Evolutionary conservation across 1,140 invertebrate species (phyloP).

Genomic region (Helicoverpa armigera): DNA sequence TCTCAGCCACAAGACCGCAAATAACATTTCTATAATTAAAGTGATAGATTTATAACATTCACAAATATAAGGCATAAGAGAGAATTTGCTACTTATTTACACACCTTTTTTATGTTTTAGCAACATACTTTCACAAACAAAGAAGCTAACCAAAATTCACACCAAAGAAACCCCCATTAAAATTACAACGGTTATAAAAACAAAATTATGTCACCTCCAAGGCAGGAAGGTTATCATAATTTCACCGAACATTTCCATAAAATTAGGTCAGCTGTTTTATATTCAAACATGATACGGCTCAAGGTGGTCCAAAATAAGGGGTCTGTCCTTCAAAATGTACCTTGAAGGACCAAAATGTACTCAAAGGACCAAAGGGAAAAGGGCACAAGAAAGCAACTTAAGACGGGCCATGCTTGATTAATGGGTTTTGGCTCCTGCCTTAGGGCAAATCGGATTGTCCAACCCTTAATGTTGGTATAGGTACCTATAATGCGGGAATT

Average conservation of each 20-base stretch:
- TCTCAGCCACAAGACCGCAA: too few relatives aligned
- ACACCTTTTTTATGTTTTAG: too few relatives aligned
- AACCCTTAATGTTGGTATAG: background rate
- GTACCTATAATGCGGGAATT: background rate
- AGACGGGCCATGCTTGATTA: constrained; percentile 49
- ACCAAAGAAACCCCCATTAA: too few relatives aligned
- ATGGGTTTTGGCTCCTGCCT: constrained; percentile 24
- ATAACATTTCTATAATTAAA: too few relatives aligned
- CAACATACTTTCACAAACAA: too few relatives aligned
- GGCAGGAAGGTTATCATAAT: background rate
- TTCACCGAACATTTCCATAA: background rate
- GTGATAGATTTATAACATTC: too few relatives aligned
- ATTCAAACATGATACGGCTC: constrained; percentile 41
- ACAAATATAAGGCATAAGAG: too few relatives aligned
- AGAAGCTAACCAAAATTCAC: too few relatives aligned
- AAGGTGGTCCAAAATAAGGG: constrained; percentile 48
- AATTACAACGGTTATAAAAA: too few relatives aligned
- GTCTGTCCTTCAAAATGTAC: constrained; percentile 49
- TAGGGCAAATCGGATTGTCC: constrained; percentile 1
- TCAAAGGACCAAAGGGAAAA: constrained; percentile 34
- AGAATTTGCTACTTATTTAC: too few relatives aligned
- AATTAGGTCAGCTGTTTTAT: constrained; percentile 38
- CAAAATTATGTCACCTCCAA: background rate
- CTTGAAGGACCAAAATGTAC: background rate
- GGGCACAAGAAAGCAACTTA: constrained; percentile 43